Base-by-base conservation (phyloP, 2,888 invertebrate species). In the Scaptomyza parva region DNA sequence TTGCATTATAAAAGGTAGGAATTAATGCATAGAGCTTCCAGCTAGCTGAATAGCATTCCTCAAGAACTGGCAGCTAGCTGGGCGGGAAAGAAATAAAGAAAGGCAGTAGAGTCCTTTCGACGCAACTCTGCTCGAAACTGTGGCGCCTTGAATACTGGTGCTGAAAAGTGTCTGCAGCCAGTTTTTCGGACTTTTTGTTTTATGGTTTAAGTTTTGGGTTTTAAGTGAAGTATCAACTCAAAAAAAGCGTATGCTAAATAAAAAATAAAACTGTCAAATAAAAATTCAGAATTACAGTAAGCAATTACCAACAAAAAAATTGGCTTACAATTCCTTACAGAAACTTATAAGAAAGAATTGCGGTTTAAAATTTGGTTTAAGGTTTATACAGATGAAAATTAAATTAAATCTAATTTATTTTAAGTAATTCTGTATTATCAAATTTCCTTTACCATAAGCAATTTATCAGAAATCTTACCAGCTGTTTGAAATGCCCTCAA, bases 1-100 rank as follows among this genome's bases (percentile, higher is more conserved):
- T 74, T 83, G 82, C 88, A 87, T 83, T 87, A 87, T 87, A 83
- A 85, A 87, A 85, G 82, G 82, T 87, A 82, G 83, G 67, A 83
- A 83, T 83, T 83, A 83, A 83, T 83, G 82, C 83, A 86, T 71
- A 72, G 68, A 61, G 70, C 75, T 54, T 54, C 61, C 30, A 35
- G 57, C 71, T 61, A 28, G 45, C 71, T 76, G 76, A 73, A 73
- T 58, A 47, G 71, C 55, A 60, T 70, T 59, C 44, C 70, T 35
- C 39, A 24, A 35, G 50, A 28, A 39, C 41, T 69, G 55, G 22
- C 58, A 22, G 58, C 72, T 66, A 28, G 47, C 72, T 76, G 72
- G 12, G 28, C 28, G 28, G 28, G 28, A 2, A 30, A 30, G 28
- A 30, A 73, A 73, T 59, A 48, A 26, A 37, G 51, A 30, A 40